Conservation (phyloP, 2,888 invertebrate species). For the Antheraea yamamai region DNA sequence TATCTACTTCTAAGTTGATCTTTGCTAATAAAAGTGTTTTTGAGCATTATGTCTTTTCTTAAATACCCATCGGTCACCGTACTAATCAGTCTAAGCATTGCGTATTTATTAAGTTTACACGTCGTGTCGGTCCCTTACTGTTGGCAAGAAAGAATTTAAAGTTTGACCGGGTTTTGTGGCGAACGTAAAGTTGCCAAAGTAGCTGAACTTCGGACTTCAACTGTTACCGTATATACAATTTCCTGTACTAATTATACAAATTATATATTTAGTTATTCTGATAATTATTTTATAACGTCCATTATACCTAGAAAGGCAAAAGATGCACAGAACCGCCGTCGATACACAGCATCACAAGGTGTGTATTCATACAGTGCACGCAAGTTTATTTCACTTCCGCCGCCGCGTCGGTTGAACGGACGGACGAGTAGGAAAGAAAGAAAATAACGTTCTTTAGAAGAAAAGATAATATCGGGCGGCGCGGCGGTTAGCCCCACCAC, state of each 20-base stretch:
- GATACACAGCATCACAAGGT: constrained; percentile 43
- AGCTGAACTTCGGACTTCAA: too few species aligned
- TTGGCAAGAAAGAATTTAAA: too few species aligned
- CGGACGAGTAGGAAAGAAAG: constrained; percentile 74
- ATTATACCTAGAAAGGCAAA: neutral
- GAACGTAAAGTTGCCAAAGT: too few species aligned
- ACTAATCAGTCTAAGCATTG: neutral
- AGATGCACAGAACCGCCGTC: constrained; percentile 29
- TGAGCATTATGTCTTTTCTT: neutral
- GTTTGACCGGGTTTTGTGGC: too few species aligned
- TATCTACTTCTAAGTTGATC: neutral
- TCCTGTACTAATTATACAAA: too few species aligned
- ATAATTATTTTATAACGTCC: too few species aligned
- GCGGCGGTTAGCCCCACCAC: constrained; percentile 61
- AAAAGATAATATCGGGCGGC: constrained; percentile 74
- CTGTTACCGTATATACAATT: too few species aligned
- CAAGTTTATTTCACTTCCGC: constrained; percentile 79
- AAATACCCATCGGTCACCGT: neutral
- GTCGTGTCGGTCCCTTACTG: too few species aligned
- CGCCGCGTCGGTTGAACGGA: constrained; percentile 70
- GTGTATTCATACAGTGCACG: constrained; percentile 60
- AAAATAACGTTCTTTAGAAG: constrained; percentile 74
- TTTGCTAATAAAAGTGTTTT: neutral
- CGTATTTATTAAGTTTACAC: neutral
- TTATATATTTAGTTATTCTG: too few species aligned